Conservation (phyloP, 1,140 invertebrate species). For the Ostrea edulis region DNA sequence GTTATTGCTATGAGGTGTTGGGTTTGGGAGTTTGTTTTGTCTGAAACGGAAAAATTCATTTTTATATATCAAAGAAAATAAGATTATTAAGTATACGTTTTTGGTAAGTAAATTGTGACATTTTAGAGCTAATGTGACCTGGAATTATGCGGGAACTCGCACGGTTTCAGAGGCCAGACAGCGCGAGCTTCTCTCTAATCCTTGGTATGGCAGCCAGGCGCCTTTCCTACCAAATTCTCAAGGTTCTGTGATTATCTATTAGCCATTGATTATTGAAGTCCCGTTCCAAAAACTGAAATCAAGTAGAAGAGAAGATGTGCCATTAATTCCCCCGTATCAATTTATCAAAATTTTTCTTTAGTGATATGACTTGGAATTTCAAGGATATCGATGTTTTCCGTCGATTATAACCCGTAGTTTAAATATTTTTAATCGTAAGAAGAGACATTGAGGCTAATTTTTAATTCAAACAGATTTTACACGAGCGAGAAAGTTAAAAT, state of each 20-base stretch:
- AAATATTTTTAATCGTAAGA: slow-evolving; percentile 18
- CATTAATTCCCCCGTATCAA: slow-evolving; percentile 29
- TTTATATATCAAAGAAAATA: not conserved
- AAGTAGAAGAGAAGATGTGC: slow-evolving; percentile 20
- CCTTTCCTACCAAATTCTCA: slow-evolving; percentile 38
- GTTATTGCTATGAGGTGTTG: too few relatives aligned
- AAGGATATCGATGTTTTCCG: slow-evolving; percentile 27
- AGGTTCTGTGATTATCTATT: slow-evolving; percentile 29
- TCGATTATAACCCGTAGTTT: slow-evolving; percentile 32
- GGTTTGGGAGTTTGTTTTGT: too few relatives aligned
- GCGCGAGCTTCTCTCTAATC: not conserved
- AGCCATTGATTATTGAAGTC: slow-evolving; percentile 34
- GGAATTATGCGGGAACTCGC: not conserved
- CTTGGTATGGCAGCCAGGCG: slow-evolving; percentile 19
- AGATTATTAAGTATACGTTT: slow-evolving; percentile 1
- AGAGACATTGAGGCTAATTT: slow-evolving; percentile 13
- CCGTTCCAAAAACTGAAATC: slow-evolving; percentile 29
- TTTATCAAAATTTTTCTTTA: slow-evolving; percentile 34
- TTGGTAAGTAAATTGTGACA: not conserved
- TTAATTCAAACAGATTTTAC: slow-evolving; percentile 36
- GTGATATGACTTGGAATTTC: slow-evolving; percentile 34
- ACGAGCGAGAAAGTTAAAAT: slow-evolving; percentile 29
- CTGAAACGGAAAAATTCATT: too few relatives aligned
- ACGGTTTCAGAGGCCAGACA: slow-evolving; percentile 15
- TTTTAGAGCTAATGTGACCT: not conserved